Percentiles rank a stretch among this genome's conserved stretches.
These are phyloP conservation scores for Spilarctia lutea DNA, from an alignment of 2,888 invertebrate species.

Conservation along the genomic window DNA sequence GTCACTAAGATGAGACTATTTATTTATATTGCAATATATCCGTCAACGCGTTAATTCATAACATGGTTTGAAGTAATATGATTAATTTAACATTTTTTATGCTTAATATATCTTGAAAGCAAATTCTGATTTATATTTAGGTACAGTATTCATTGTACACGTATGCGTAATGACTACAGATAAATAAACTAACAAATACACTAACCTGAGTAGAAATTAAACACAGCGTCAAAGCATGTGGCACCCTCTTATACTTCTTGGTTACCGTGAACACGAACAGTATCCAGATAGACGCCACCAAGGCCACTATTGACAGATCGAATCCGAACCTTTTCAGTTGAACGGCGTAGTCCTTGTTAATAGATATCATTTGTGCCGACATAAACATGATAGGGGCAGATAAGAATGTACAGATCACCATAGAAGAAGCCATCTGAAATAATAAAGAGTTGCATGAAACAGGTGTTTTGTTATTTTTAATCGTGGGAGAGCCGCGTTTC, in stretches of 20 bases:
- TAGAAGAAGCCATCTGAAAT: constrained; percentile 94
- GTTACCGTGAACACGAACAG: constrained; percentile 90
- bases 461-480: neutral
- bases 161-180: neutral
- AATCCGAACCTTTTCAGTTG: constrained; percentile 93
- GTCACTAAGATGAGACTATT: neutral
- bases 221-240: constrained; percentile 93
- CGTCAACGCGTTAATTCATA: neutral
- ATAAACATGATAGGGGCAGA: constrained; percentile 98
- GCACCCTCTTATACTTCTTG: constrained; percentile 91
- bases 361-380: constrained; percentile 96
- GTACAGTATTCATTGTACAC: neutral
- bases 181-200: too few relatives aligned
- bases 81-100: neutral
- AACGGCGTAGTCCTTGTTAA: constrained; percentile 92
- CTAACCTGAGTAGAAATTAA: constrained; percentile 92
- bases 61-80: neutral
- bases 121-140: neutral
- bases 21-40: neutral
- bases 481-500: too few relatives aligned
- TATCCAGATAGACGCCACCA: constrained; percentile 93
- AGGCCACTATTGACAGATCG: constrained; percentile 93
- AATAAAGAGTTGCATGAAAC: constrained; percentile 41
- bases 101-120: too few relatives aligned
- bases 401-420: constrained; percentile 97